A percentile compares a stretch with the other conserved stretches of the same genome.
These are phyloP conservation scores for Lasioglossum baleicum DNA, from an alignment of 1,140 invertebrate genomes.

Conservation along the genomic window DNA sequence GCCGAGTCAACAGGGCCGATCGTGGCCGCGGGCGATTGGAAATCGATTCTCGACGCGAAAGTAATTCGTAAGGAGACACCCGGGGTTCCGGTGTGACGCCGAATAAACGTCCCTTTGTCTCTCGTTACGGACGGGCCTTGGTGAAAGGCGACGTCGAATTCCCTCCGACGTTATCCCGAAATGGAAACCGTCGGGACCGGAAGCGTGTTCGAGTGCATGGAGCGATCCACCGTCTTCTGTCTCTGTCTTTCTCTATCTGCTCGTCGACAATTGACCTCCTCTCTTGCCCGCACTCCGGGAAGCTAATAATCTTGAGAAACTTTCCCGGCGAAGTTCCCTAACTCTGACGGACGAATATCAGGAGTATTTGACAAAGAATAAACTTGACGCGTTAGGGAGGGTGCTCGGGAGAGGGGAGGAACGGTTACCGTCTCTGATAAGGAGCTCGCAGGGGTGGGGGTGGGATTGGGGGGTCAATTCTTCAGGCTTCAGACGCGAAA, in stretches of 20 bases:
- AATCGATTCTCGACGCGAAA: constrained; percentile 59
- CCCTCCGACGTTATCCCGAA: constrained; percentile 4
- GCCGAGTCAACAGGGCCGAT: constrained; percentile 45
- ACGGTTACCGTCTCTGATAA: not conserved
- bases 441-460: not conserved
- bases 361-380: not conserved
- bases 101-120: constrained; percentile 45
- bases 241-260: too few species aligned
- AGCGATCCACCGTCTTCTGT: not conserved
- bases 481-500: not conserved
- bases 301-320: not conserved
- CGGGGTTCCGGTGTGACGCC: constrained; percentile 9
- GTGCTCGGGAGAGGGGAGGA: too few species aligned
- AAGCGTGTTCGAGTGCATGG: constrained; percentile 13
- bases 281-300: not conserved
- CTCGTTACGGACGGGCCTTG: constrained; percentile 25
- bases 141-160: constrained; percentile 13
- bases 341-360: not conserved
- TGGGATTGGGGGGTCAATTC: not conserved
- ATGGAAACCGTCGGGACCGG: constrained; percentile 22
- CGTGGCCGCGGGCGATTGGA: constrained; percentile 55
- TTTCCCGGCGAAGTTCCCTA: not conserved
- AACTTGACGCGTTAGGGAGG: constrained; percentile 3
- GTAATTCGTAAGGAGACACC: constrained; percentile 44
- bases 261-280: not conserved